phyloP scores from a whole-genome alignment of 2,888 invertebrate genomes.

The Nebria salina region DNA sequence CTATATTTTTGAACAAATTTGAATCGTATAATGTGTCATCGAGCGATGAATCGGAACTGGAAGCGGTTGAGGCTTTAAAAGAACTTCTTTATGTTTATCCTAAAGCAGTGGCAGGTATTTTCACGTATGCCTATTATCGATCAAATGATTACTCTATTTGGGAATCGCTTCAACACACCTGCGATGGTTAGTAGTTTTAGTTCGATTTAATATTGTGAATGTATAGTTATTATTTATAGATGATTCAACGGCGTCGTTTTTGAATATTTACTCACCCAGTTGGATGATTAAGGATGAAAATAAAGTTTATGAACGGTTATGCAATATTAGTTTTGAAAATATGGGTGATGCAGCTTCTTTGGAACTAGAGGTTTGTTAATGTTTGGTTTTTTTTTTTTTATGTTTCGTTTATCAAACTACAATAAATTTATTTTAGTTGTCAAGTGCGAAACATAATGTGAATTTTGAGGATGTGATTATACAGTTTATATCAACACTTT shows the following conservation, averaged over 20 bases:
- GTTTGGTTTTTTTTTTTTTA: background rate
- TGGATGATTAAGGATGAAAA: constrained; percentile 31
- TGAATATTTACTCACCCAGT: background rate
- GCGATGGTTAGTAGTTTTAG: constrained; percentile 17
- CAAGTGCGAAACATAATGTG: constrained; percentile 28
- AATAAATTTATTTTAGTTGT: constrained; percentile 21
- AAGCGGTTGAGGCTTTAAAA: constrained; percentile 22
- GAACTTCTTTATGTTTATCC: constrained; percentile 18
- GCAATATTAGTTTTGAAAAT: constrained; percentile 17
- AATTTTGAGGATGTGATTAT: constrained; percentile 33
- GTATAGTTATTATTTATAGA: background rate
- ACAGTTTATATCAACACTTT: constrained; percentile 28
- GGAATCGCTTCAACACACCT: constrained; percentile 6
- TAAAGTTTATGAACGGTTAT: constrained; percentile 11
- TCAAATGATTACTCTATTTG: constrained; percentile 10
- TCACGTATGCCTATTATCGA: constrained; percentile 22
- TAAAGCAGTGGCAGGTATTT: constrained; percentile 18
- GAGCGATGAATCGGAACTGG: background rate
- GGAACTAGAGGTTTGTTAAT: constrained; percentile 4
- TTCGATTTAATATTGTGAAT: background rate
- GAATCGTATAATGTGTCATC: constrained; percentile 14
- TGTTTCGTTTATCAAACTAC: background rate
- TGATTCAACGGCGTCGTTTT: background rate
- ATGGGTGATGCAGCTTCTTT: constrained; percentile 10
- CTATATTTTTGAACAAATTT: constrained; percentile 21